Evolutionary conservation across 2,797 vertebrate species (phyloP).

Genomic region (Rhincodon typus): DNA sequence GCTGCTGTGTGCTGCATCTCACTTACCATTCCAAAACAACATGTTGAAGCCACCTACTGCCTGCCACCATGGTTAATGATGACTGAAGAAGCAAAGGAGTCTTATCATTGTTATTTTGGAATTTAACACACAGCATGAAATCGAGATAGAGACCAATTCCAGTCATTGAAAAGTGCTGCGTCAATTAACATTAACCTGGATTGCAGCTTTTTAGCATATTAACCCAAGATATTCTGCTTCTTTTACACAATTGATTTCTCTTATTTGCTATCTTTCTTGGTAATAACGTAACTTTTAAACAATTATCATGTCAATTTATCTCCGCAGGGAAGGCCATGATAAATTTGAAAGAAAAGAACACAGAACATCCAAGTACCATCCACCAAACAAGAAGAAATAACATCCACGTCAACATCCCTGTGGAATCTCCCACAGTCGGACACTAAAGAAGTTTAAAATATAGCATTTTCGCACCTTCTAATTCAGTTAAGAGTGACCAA

Average conservation of each 20-base stretch:
- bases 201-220: neutral
- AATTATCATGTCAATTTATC: constrained; percentile 40
- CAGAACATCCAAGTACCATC: constrained; percentile 65
- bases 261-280: neutral
- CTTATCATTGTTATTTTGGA: neutral
- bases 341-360: constrained; percentile 86
- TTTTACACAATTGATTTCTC: neutral
- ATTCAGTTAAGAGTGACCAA: neutral
- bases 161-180: neutral
- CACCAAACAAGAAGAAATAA: constrained; percentile 51
- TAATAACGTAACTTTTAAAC: constrained; percentile 43
- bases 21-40: neutral
- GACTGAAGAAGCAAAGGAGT: neutral
- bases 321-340: constrained; percentile 84
- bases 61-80: neutral
- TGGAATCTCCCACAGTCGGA: neutral
- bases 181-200: neutral
- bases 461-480: neutral
- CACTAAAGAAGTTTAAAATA: neutral
- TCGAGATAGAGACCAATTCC: neutral
- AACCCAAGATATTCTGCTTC: neutral
- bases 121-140: neutral
- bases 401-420: no score
- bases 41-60: no score
- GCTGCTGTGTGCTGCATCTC: neutral